These are phyloP conservation scores for Tenodera sinensis DNA, from an alignment of 2,888 invertebrate genomes.

Conservation along the genomic window DNA sequence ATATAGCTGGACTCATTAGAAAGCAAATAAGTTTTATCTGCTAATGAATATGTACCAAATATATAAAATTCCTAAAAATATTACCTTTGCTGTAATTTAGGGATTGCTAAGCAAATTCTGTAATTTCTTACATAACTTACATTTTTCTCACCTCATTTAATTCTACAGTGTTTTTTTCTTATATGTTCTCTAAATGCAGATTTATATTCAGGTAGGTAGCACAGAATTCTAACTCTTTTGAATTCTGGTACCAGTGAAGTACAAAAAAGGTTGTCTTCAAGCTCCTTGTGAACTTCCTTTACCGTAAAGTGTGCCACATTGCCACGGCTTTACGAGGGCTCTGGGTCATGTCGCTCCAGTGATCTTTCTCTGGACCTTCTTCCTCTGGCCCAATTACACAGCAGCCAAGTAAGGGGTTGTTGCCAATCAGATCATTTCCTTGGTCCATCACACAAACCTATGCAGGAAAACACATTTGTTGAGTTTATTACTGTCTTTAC, in stretches of 20 bases:
- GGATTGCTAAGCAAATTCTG: background rate
- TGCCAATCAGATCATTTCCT: slow-evolving; percentile 60
- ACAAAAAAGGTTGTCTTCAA: background rate
- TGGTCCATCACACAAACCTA: slow-evolving; percentile 58
- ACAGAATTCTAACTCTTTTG: background rate
- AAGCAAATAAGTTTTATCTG: background rate
- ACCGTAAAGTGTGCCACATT: slow-evolving; percentile 85
- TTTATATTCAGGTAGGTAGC: background rate
- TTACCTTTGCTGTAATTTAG: background rate
- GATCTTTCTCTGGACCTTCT: slow-evolving; percentile 68
- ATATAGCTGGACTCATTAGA: background rate
- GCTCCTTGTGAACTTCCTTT: slow-evolving; percentile 38
- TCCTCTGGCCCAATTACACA: slow-evolving; percentile 70
- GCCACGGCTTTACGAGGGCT: slow-evolving; percentile 83
- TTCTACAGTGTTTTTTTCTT: background rate
- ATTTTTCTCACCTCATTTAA: background rate
- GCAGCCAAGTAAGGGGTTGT: slow-evolving; percentile 61
- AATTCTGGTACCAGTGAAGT: background rate
- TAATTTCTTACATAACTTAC: background rate
- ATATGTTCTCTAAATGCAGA: background rate
- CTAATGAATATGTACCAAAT: background rate
- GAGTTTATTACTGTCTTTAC: too few relatives aligned
- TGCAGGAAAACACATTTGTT: slow-evolving; percentile 14
- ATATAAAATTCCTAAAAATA: background rate
- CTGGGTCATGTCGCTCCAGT: slow-evolving; percentile 86